These are phyloP conservation scores for Sclerodermus sp. DNA, from an alignment of 2,888 invertebrate genomes.

Conservation along the genomic window DNA sequence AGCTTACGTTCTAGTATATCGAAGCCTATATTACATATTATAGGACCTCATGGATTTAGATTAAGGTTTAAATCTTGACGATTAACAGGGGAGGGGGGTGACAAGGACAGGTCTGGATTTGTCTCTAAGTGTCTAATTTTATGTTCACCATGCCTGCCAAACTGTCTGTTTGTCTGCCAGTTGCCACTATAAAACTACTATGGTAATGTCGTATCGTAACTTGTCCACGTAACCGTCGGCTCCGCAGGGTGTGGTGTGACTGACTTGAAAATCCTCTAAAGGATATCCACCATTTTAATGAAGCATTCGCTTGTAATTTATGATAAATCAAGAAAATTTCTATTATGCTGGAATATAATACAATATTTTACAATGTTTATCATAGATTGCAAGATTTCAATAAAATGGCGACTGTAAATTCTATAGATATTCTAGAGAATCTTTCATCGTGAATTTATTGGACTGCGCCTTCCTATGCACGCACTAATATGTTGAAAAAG, in stretches of 20 bases:
- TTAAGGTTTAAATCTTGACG: slow-evolving; percentile 22
- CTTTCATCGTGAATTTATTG: slow-evolving; percentile 28
- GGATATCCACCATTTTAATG: no score
- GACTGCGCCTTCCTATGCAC: slow-evolving; percentile 41
- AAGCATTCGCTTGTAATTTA: no score
- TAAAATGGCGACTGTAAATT: no score
- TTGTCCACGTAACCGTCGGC: slow-evolving; percentile 33
- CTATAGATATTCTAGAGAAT: slow-evolving; percentile 9
- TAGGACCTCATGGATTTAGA: slow-evolving; percentile 42
- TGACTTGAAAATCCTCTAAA: slow-evolving; percentile 5
- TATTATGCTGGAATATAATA: no score
- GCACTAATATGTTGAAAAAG: slow-evolving; percentile 24
- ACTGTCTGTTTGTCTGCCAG: slow-evolving; percentile 52
- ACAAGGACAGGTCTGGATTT: slow-evolving; percentile 29
- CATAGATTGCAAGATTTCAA: no score
- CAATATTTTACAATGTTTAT: no score
- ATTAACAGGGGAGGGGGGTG: slow-evolving; percentile 11
- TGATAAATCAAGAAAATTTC: no score
- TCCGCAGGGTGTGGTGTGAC: slow-evolving; percentile 38
- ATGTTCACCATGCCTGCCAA: slow-evolving; percentile 49
- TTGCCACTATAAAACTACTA: slow-evolving; percentile 41
- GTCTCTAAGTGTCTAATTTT: slow-evolving; percentile 38
- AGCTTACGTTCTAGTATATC: slow-evolving; percentile 49
- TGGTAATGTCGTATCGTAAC: slow-evolving; percentile 27
- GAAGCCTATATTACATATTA: slow-evolving; percentile 50